Evolutionary conservation across 1,140 invertebrate species (phyloP).

Genomic region (Procambarus clarkii): DNA sequence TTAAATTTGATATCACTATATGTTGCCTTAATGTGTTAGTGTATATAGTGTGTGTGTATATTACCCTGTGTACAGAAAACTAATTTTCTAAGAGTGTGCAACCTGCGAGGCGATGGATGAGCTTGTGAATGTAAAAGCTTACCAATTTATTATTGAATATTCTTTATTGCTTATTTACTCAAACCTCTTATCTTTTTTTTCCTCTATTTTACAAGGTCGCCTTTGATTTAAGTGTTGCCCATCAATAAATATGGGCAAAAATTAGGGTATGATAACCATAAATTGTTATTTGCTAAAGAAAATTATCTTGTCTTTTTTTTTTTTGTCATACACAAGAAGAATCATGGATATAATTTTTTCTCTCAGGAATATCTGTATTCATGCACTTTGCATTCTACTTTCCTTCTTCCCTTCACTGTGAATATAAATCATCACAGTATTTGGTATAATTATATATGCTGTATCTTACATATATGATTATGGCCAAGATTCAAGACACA

Average conservation of each 20-base stretch:
- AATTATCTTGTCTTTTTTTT: neutral
- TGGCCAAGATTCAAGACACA: neutral
- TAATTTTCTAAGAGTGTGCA: constrained; percentile 39
- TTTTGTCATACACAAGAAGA: neutral
- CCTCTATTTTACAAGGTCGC: neutral
- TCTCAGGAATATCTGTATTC: too few species aligned
- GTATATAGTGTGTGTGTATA: constrained; percentile 39
- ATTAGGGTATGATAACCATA: neutral
- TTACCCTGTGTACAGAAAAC: constrained; percentile 38
- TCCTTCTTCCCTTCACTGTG: neutral
- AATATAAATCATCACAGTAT: neutral
- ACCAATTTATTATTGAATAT: neutral
- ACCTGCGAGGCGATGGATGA: neutral
- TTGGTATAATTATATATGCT: neutral
- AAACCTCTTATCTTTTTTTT: neutral
- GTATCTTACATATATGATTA: neutral
- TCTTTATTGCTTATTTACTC: neutral
- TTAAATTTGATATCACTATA: constrained; percentile 43
- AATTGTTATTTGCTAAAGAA: neutral
- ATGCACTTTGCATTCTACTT: neutral
- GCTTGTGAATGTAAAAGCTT: neutral
- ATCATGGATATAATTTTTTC: neutral
- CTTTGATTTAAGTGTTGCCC: neutral
- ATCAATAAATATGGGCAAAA: neutral
- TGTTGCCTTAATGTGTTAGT: constrained; percentile 41